Evolutionary conservation across 2,888 invertebrate genomes (phyloP).

Genomic region (Cephalotes varians): DNA sequence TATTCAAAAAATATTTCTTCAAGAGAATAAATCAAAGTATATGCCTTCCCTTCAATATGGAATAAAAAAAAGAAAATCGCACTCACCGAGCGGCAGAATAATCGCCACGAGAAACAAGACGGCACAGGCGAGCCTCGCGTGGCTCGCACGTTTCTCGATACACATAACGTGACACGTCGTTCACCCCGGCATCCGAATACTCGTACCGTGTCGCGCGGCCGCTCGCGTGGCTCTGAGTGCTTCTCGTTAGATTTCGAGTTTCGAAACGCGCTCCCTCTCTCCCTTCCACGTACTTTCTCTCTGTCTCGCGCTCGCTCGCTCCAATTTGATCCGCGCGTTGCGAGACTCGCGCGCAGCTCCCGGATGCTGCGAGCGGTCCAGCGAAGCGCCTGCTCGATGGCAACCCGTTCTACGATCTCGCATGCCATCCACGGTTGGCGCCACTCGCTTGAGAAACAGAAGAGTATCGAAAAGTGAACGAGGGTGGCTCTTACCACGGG

Average conservation of each 20-base stretch:
- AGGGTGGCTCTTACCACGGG: not conserved
- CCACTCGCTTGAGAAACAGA: constrained; percentile 42
- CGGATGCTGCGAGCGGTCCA: constrained; percentile 62
- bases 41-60: not conserved
- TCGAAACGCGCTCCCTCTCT: constrained; percentile 69
- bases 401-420: constrained; percentile 27
- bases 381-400: constrained; percentile 68
- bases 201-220: constrained; percentile 79
- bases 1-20: not conserved
- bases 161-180: constrained; percentile 72
- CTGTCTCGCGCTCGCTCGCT: constrained; percentile 45
- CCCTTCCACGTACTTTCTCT: constrained; percentile 51
- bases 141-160: constrained; percentile 63
- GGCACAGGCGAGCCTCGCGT: constrained; percentile 63
- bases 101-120: constrained; percentile 68
- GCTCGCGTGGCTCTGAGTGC: constrained; percentile 83
- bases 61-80: not conserved
- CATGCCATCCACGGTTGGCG: constrained; percentile 25
- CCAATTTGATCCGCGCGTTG: constrained; percentile 33
- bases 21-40: not conserved
- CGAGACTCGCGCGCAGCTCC: constrained; percentile 56
- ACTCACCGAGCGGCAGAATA: constrained; percentile 74
- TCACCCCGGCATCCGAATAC: constrained; percentile 66
- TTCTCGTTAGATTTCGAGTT: constrained; percentile 76
- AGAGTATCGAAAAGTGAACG: not conserved